Conservation (phyloP, 2,113 vertebrate species). For the Corythoichthys haematopterus region DNA sequence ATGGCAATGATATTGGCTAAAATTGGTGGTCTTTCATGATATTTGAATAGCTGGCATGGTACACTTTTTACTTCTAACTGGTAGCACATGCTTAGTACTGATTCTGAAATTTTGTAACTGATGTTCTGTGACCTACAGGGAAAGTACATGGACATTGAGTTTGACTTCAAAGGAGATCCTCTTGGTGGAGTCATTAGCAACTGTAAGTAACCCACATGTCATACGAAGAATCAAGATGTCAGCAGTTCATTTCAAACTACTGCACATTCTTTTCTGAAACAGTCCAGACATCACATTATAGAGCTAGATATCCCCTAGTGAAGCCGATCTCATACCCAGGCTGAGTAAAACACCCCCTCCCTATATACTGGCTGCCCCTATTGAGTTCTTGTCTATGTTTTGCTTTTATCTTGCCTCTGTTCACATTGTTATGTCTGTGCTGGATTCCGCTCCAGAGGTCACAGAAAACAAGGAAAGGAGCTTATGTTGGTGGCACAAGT, state of each 20-base stretch:
- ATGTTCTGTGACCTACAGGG: conserved; percentile 73
- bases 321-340: neutral
- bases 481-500: conserved; percentile 44
- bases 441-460: conserved; percentile 46
- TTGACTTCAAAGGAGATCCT: conserved; percentile 98
- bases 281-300: neutral
- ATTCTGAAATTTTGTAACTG: conserved; percentile 10
- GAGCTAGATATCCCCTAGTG: neutral
- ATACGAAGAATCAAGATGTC: neutral
- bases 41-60: conserved; percentile 17
- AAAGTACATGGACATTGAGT: conserved; percentile 99
- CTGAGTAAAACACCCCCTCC: neutral
- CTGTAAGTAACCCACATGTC: conserved; percentile 79
- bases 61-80: neutral
- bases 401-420: conserved; percentile 24
- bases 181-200: conserved; percentile 98
- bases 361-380: neutral
- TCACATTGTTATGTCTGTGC: conserved; percentile 58
- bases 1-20: neutral
- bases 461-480: conserved; percentile 49
- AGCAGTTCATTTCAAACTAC: neutral
- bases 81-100: neutral
- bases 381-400: conserved; percentile 24
- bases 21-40: conserved; percentile 1
- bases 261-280: neutral